These are phyloP conservation scores for Upupa epops DNA, from an alignment of 2,113 vertebrate genomes.

Conservation along the genomic window DNA sequence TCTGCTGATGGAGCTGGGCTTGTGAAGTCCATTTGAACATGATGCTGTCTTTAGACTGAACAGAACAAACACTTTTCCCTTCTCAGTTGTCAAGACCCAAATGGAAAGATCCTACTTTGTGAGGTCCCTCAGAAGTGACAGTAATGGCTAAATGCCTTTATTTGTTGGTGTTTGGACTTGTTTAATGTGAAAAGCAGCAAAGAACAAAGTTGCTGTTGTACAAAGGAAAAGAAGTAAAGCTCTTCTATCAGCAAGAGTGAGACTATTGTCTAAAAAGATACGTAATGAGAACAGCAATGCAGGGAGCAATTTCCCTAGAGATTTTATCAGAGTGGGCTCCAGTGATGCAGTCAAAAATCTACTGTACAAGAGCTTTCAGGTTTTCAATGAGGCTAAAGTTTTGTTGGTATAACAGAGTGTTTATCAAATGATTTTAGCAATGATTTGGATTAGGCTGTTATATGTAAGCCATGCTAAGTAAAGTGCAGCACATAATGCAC, in stretches of 20 bases:
- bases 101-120: background rate
- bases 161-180: background rate
- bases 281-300: background rate
- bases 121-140: background rate
- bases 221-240: background rate
- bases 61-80: background rate
- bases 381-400: background rate
- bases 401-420: background rate
- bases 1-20: background rate
- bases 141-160: background rate
- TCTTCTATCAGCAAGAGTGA: background rate
- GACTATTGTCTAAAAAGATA: background rate
- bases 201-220: background rate
- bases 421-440: background rate
- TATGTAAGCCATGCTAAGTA: background rate
- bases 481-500: background rate
- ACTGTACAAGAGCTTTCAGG: background rate
- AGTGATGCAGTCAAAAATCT: background rate
- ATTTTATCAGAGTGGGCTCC: background rate
- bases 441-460: background rate
- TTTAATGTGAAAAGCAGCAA: background rate
- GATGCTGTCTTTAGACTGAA: background rate
- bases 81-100: background rate
- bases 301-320: background rate
- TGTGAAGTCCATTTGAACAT: background rate